Base-by-base conservation (phyloP, 2,888 invertebrate species). In the Drosophila longiperda region DNA sequence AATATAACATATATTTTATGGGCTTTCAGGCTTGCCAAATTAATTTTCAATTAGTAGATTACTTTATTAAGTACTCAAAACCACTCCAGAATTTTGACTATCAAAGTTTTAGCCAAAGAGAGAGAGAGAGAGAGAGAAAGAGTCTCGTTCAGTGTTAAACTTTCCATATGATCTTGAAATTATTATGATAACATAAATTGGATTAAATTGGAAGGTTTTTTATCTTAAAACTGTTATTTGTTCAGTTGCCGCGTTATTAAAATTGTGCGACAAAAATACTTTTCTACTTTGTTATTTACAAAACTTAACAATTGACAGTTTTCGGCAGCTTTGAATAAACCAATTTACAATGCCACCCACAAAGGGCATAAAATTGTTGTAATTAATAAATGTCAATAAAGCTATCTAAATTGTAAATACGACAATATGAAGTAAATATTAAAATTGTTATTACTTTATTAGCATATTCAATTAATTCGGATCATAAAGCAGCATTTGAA, bases 1-100 rank as follows among this genome's bases (percentile, higher is more conserved):
- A 5, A 71, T 73, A 82, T 80, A 52, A 64, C 58, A 73, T 70
- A 60, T 66, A 53, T 53, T 55, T 60, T 32, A 74, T 68, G 12
- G 45, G 53, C 3, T 42, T 12, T 33, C 15, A 33, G 26, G 45
- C 40, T 59, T 59, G 45, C 55, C 48, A 75, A 63, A 63, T 71
- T 60, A 40, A 65, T 73, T 76, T 68, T 52, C 33, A 73, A 66
- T 69, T 36, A 66, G 50, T 36, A 71, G 50, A 63, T 61, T 73
- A 15, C 17, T 49, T 52, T 45, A 9, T 1, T 3, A 34, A 23
- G 23, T 15, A 3, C 12, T 3, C 11, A n/a, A 49, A 11, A 3
- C 1, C 3, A 8, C 12, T 17, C 12, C 26, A 17, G 8, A 4
- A 1, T 36, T 12, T 23, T 20, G 34, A 54, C 48, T 40, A 3